Base-by-base conservation (phyloP, 2,888 invertebrate species). In the Pseudanteris insignis region DNA sequence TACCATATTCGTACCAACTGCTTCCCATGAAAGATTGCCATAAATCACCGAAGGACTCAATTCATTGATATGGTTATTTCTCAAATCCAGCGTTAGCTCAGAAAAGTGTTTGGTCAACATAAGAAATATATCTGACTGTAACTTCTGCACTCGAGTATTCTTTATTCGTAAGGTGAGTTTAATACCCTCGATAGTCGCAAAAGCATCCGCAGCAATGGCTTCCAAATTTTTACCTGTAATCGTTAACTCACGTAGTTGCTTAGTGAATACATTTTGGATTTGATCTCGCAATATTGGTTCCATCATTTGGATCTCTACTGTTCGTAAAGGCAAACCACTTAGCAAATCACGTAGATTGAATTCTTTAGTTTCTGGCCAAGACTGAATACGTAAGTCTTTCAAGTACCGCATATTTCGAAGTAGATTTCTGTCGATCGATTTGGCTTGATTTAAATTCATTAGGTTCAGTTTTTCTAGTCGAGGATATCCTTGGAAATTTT, bases 11-110 rank as follows among this genome's bases (percentile, higher is more conserved):
- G 94, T 93, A 8, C 93, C 93, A 65, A 91, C 89, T 66, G 89
- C 88, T 80, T 92, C 92, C 93, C 93, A 93, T 13, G 91, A 90
- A 67, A 89, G 87, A 79, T 94, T 93, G 15, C 91, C 90, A 79
- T 94, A 94, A 77, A 94, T 89, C 62, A 91, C 89, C 63, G 91
- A 90, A 21, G 93, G 92, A 78, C 90, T 90, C 66, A 94, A 84
- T 64, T 90, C 89, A 55, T 89, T 86, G 73, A 94, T 86, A 81
- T 89, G 87, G 83, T 95, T 95, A 77, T 89, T 86, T 66, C 92
- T 88, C 64, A 94, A 84, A 79, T 95, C 94, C 60, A 95, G 84
- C 10, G 91, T 89, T 43, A 94, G 84, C 78, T 91, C 90, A 5
- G 91, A 89, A 71, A 93, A 86, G 44, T 81, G 75, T 73, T 88